Conservation (phyloP, 2,113 vertebrate species). For the Platysternon megacephalum region DNA sequence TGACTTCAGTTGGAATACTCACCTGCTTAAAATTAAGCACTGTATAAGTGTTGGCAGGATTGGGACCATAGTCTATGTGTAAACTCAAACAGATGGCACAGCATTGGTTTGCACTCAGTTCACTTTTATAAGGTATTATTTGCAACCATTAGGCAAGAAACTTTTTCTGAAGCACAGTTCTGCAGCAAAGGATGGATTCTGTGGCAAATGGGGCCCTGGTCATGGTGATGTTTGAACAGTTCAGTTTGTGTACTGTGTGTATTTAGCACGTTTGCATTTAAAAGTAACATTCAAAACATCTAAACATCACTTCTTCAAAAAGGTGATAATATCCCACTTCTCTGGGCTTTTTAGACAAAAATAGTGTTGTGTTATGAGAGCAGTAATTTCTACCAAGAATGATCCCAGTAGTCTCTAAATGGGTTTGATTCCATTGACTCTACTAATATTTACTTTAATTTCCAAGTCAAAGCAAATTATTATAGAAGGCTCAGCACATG, state of each 20-base stretch:
- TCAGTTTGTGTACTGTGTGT: not conserved
- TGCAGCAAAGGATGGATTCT: not conserved
- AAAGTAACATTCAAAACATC: conserved; percentile 7
- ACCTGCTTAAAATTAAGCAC: not conserved
- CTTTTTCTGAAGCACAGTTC: not conserved
- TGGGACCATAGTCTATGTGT: not conserved
- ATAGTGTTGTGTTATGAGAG: conserved; percentile 4
- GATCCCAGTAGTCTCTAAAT: conserved; percentile 26
- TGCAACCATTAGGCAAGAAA: not conserved
- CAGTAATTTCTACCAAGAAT: not conserved
- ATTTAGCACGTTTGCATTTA: conserved; percentile 18
- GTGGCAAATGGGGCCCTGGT: not conserved
- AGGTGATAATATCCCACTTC: conserved; percentile 16
- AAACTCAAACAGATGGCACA: not conserved
- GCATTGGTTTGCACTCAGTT: not conserved
- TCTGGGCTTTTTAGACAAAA: conserved; percentile 28
- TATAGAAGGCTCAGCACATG: not conserved
- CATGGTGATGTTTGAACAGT: not conserved
- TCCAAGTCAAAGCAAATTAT: not conserved
- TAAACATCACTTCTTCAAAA: not conserved
- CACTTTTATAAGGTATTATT: not conserved
- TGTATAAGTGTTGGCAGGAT: not conserved
- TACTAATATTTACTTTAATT: conserved; percentile 47
- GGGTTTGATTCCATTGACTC: conserved; percentile 32
- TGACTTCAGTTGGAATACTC: not conserved